Conservation (phyloP, 2,888 invertebrate species). For the Nymphalis c-album region DNA sequence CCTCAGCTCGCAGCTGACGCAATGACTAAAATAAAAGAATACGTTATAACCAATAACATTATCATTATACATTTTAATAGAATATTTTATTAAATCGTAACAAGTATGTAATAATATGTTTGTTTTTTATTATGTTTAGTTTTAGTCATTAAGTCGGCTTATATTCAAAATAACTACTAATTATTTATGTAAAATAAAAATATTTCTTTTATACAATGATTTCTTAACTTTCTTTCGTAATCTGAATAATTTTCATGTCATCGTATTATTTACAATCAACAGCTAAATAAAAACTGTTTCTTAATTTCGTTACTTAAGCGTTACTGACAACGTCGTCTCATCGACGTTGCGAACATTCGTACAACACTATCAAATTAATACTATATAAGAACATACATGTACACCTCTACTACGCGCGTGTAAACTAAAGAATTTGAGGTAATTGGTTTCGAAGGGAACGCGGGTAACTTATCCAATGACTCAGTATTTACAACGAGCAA, state of each 20-base stretch:
- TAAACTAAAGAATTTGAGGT: constrained; percentile 80
- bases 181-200: constrained; percentile 19
- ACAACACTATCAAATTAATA: constrained; percentile 69
- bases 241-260: constrained; percentile 32
- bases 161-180: constrained; percentile 17
- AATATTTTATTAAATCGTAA: not conserved
- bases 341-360: constrained; percentile 59
- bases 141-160: constrained; percentile 32
- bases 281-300: constrained; percentile 53
- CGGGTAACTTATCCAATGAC: constrained; percentile 79
- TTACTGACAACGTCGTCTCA: constrained; percentile 46
- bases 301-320: constrained; percentile 49
- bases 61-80: not conserved
- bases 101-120: not conserved
- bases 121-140: constrained; percentile 2
- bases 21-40: constrained; percentile 37
- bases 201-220: constrained; percentile 30
- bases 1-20: constrained; percentile 57
- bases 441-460: constrained; percentile 77
- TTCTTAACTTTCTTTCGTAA: constrained; percentile 14
- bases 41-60: constrained; percentile 4
- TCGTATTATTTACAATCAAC: constrained; percentile 67
- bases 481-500: constrained; percentile 69
- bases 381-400: constrained; percentile 66
- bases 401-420: constrained; percentile 60